A percentile compares a stretch with the other conserved stretches of the same genome.
phyloP scores from a whole-genome alignment of 2,888 invertebrate genomes.

The Heteropelma amictum region DNA sequence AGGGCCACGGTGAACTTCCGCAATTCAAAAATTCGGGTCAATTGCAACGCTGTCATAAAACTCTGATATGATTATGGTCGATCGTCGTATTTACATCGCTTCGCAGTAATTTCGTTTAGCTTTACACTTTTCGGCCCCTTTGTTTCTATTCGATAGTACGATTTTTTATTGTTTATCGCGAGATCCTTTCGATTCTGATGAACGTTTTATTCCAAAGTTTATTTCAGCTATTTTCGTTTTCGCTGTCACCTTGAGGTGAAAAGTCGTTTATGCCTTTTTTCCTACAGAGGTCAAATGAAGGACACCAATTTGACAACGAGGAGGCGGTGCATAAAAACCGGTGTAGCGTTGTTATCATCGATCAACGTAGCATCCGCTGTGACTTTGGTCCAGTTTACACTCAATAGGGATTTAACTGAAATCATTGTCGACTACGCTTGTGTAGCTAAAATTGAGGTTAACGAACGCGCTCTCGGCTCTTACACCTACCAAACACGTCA shows the following conservation, averaged over 20 bases:
- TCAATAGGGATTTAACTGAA: slow-evolving; percentile 45
- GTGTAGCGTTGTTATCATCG: slow-evolving; percentile 23
- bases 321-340: too few relatives aligned
- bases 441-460: slow-evolving; percentile 41
- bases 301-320: too few relatives aligned
- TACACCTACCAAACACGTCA: neutral
- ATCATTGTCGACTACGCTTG: slow-evolving; percentile 13
- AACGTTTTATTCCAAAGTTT: neutral
- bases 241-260: too few relatives aligned
- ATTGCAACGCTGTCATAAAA: neutral
- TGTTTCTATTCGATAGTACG: neutral
- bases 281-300: too few relatives aligned
- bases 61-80: slow-evolving; percentile 9
- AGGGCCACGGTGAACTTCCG: slow-evolving; percentile 48
- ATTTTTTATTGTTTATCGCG: neutral
- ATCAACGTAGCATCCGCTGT: neutral
- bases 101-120: neutral
- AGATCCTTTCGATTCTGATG: too few relatives aligned
- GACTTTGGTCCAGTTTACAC: neutral
- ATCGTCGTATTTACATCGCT: slow-evolving; percentile 7
- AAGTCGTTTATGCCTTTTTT: too few relatives aligned
- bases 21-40: slow-evolving; percentile 59
- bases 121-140: neutral
- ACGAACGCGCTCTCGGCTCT: slow-evolving; percentile 39
- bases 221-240: neutral